Evolutionary conservation across 2,888 invertebrate genomes (phyloP), one percentile per base, ranked within the genome.

Genomic region (Drosophila maculinotata): DNA sequence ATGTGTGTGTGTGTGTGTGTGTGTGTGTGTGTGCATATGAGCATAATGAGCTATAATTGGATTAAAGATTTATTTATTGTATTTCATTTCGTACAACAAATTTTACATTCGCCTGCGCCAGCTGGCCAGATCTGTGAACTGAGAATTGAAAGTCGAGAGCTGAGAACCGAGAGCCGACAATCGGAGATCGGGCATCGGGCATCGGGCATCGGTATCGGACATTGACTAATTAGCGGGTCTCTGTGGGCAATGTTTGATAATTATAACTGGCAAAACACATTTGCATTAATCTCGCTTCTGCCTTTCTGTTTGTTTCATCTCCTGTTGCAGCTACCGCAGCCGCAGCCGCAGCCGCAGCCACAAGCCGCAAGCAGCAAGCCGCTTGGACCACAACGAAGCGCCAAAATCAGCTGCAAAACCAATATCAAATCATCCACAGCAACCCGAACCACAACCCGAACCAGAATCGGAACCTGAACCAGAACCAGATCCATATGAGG

Each of bases 41-140:
- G 85, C 84, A 86, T 86, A 88, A 88, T 87, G 76, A 79, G 80
- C 79, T 84, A 84, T 89, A 88, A 88, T 88, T 88, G 88, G 88
- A 88, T 88, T 88, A 88, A 79, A 81, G 87, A 88, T 87, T 88
- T 88, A 88, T 88, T 76, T 87, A 69, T 72, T 69, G 64, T 76
- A 76, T 78, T 76, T 64, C 75, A 58, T 69, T 65, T 35, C 41
- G 54, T 52, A 48, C 44, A 72, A 42, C 58, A 44, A 25, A 9
- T 49, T 63, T 64, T 67, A 59, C 51, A 66, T 65, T 66, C 66
- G 66, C 65, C 48, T 44, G 33, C 45, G 69, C 53, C 56, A 70
- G 68, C 73, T 70, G n/a, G 69, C 35, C 0, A 9, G 30, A 45
- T 12, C 9, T 20, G 12, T 31, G 6, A 1, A 31, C 25, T 31